These are phyloP conservation scores for Philhelius pedissequus DNA, from an alignment of 2,888 invertebrate genomes.

Conservation along the genomic window DNA sequence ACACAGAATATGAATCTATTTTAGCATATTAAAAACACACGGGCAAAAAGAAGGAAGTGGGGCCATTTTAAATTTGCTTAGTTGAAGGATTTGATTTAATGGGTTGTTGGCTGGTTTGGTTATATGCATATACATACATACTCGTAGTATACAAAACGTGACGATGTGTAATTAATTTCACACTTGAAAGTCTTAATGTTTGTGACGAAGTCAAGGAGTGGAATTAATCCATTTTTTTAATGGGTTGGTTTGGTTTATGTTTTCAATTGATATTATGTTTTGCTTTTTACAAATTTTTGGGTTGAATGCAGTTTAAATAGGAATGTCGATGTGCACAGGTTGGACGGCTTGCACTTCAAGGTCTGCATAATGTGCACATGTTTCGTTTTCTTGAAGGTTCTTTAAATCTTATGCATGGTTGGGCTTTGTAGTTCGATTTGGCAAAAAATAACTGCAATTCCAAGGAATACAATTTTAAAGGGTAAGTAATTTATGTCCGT, in stretches of 20 bases:
- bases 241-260: background rate
- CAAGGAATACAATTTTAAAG: background rate
- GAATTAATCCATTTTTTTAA: background rate
- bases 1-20: constrained; percentile 27
- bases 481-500: background rate
- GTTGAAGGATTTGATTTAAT: constrained; percentile 65
- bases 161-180: constrained; percentile 59
- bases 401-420: background rate
- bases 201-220: constrained; percentile 27
- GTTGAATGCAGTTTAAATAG: background rate
- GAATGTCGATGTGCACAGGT: background rate
- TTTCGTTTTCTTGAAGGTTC: background rate
- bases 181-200: constrained; percentile 61
- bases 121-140: too few species aligned
- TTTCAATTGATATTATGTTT: constrained; percentile 11
- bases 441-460: background rate
- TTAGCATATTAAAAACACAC: constrained; percentile 44
- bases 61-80: constrained; percentile 51
- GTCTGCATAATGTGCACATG: background rate
- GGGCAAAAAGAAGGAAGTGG: background rate
- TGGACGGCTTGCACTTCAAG: background rate
- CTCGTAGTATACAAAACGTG: constrained; percentile 37
- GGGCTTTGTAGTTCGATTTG: background rate
- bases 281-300: background rate
- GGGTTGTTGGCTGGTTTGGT: constrained; percentile 26